A percentile compares a stretch with the other conserved stretches of the same genome.
phyloP scores from a whole-genome alignment of 2,113 vertebrate genomes.

The Brachypodius melanocephalos region DNA sequence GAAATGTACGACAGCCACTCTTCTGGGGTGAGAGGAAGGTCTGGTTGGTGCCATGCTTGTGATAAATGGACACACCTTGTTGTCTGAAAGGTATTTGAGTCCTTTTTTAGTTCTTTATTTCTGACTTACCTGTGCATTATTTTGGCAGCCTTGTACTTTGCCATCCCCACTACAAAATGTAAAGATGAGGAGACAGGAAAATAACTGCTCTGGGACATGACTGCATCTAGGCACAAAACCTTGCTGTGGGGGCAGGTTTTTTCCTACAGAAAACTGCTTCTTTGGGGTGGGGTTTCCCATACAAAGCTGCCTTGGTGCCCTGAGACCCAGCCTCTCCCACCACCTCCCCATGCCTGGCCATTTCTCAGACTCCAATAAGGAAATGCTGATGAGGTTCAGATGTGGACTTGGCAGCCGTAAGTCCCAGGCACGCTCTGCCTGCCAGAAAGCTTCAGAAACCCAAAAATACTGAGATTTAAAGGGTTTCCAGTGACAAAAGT shows the following conservation, averaged over 20 bases:
- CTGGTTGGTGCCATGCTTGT: not conserved
- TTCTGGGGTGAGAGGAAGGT: not conserved
- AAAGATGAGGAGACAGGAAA: not conserved
- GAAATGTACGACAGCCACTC: not conserved
- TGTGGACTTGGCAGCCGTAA: not conserved
- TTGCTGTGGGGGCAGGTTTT: not conserved
- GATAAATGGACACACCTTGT: not conserved
- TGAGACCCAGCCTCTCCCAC: not conserved
- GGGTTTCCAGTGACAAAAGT: not conserved
- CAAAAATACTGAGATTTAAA: not conserved
- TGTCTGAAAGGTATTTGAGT: not conserved
- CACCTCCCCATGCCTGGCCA: not conserved
- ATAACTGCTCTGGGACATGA: not conserved
- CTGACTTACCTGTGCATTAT: not conserved
- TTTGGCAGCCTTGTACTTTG: not conserved
- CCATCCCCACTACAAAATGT: not conserved
- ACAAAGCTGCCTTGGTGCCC: not conserved
- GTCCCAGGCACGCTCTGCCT: not conserved
- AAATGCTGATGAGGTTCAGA: not conserved
- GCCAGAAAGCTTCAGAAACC: not conserved
- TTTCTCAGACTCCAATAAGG: not conserved
- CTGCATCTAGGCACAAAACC: not conserved
- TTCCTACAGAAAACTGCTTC: not conserved
- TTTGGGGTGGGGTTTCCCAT: not conserved
- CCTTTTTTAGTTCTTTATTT: not conserved